These are phyloP conservation scores for Eustalomyia histrio DNA, from an alignment of 2,888 invertebrate species.

Conservation along the genomic window DNA sequence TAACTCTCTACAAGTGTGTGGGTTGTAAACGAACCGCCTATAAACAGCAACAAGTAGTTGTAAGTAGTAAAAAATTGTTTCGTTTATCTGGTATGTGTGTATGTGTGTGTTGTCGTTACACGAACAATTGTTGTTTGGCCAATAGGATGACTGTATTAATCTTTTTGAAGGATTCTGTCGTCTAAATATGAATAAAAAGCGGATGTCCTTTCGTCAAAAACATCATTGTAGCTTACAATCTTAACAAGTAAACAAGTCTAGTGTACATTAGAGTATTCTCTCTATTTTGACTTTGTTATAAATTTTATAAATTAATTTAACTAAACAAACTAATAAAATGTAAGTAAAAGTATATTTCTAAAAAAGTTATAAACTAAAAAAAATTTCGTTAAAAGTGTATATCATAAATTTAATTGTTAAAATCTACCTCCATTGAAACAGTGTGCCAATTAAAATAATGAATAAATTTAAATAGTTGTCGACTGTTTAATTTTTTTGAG, in stretches of 20 bases:
- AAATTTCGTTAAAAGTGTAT: no score
- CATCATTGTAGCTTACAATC: constrained; percentile 72
- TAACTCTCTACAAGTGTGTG: neutral
- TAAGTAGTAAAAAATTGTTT: constrained; percentile 10
- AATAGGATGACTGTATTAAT: constrained; percentile 69
- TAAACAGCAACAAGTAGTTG: constrained; percentile 58
- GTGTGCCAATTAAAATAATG: no score
- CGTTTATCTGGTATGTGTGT: constrained; percentile 22
- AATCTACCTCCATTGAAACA: no score
- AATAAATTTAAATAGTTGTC: no score
- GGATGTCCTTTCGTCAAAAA: constrained; percentile 70
- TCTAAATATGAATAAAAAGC: constrained; percentile 69
- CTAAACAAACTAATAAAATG: constrained; percentile 39
- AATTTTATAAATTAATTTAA: neutral
- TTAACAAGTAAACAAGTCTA: constrained; percentile 70
- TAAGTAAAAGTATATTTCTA: constrained; percentile 29
- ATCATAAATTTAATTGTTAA: no score
- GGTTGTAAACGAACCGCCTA: constrained; percentile 40
- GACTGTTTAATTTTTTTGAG: no score
- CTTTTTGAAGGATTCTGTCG: constrained; percentile 50
- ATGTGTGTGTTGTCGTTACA: constrained; percentile 11
- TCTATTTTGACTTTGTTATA: neutral
- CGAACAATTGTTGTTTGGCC: constrained; percentile 64
- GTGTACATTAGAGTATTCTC: constrained; percentile 48
- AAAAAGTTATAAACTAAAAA: neutral